phyloP scores from a whole-genome alignment of 2,113 vertebrate species.

The Chascanopsetta lugubris region DNA sequence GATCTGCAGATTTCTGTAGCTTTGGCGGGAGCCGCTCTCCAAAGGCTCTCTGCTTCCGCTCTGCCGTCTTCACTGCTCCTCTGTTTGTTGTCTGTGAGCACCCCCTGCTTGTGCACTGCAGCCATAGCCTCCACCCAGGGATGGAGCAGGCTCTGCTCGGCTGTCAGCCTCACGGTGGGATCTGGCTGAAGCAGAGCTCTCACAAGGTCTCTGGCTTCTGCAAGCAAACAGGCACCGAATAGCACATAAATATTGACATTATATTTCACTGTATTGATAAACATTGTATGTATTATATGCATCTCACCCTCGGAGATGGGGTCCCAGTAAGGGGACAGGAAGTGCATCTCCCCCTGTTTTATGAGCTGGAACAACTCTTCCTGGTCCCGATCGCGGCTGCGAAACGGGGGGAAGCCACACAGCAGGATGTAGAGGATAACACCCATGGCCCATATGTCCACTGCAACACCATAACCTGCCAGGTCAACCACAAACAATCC shows the following conservation, averaged over 20 bases:
- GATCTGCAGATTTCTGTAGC: conserved; percentile 23
- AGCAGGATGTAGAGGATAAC: conserved; percentile 95
- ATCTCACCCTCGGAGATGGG: conserved; percentile 90
- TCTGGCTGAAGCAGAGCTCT: conserved; percentile 88
- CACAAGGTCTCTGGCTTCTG: conserved; percentile 89
- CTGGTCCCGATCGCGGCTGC: conserved; percentile 92
- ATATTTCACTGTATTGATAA: neutral
- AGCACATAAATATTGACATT: neutral
- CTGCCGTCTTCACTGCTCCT: neutral
- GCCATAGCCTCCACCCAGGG: conserved; percentile 87
- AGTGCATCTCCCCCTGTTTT: conserved; percentile 89
- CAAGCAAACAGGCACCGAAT: conserved; percentile 9
- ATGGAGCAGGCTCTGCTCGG: conserved; percentile 87
- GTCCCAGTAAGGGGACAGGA: conserved; percentile 95
- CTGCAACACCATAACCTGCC: conserved; percentile 92
- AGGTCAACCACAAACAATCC: conserved; percentile 13
- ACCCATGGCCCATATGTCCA: conserved; percentile 96
- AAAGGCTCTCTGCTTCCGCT: conserved; percentile 34
- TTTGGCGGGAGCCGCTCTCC: conserved; percentile 18
- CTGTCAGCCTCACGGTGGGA: conserved; percentile 86
- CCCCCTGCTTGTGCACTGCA: conserved; percentile 77
- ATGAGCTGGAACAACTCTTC: conserved; percentile 94
- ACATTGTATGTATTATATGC: neutral
- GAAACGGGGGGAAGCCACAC: conserved; percentile 95
- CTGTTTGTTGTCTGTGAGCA: conserved; percentile 55